Base-by-base conservation (phyloP, 2,888 invertebrate genomes). In the Brenthis hecate region DNA sequence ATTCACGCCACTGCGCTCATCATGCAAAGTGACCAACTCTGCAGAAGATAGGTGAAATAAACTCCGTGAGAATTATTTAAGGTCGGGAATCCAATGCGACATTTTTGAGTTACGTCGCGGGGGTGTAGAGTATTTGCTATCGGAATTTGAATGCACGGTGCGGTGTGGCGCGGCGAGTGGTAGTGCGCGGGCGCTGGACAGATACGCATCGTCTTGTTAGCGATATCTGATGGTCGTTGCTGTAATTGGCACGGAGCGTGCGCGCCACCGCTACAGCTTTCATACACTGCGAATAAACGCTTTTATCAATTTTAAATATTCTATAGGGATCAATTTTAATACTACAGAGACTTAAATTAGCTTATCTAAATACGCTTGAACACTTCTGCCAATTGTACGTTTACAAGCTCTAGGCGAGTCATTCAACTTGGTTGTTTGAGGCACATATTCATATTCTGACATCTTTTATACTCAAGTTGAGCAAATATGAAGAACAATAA, bases 121-220 rank as follows among this genome's bases (percentile, higher is more conserved):
- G 83, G 84, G 83, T 81, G 86, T 84, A 81, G 77, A 75, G 73
- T 76, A 81, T 82, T 83, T 80, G 83, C 81, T 85, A 83, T 82
- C 77, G 85, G 84, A 88, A 89, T 91, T 90, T 91, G 90, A 91
- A 90, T 90, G 81, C 75, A 80, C 78, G 50, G 50, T 76, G 75
- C 75, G 74, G 69, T 66, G 76, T 73, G 74, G 74, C 4, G 72
- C 73, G 70, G 73, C 65, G 70, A 70, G 73, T 69, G 75, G 65
- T 65, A 73, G 89, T 87, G 78, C 74, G 80, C 78, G 74, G 75
- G 75, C 75, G 74, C 75, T 71, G 77, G 76, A 71, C 78, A 73
- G 91, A 91, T 91, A 91, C 86, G 85, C 87, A 92, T 92, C 92
- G 88, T 77, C 91, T 92, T 89, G 92, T 92, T 92, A 91, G 89